A percentile compares a stretch with the other conserved stretches of the same genome.
These are phyloP conservation scores for Lytechinus variegatus DNA, from an alignment of 35 echinoderm and acorn worm genomes.

Conservation along the genomic window DNA sequence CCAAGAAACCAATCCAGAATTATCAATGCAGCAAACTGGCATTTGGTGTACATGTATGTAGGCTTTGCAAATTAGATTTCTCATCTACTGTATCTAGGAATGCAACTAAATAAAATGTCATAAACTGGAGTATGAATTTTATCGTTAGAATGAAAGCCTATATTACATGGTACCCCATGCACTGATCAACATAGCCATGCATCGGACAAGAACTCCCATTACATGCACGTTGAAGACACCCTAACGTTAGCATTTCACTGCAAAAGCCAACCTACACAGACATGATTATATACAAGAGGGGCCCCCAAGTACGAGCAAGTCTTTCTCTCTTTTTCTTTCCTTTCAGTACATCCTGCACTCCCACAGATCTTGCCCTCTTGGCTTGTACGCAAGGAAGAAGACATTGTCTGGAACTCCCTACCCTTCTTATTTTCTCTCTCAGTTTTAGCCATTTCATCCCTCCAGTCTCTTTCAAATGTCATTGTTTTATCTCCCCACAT, in stretches of 20 bases:
- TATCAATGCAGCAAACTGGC: not conserved
- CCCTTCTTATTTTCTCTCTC: not conserved
- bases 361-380: not conserved
- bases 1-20: not conserved
- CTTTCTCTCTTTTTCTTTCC: not conserved
- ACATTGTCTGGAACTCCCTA: not conserved
- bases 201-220: not conserved
- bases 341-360: not conserved
- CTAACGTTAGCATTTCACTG: not conserved
- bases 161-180: not conserved
- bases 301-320: not conserved
- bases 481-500: not conserved
- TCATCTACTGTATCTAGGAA: too few species aligned
- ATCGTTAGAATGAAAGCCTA: not conserved
- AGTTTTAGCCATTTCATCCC: not conserved
- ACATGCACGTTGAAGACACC: not conserved
- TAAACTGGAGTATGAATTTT: not conserved
- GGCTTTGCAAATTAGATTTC: not conserved
- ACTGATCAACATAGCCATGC: not conserved
- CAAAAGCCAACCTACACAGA: not conserved
- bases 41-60: not conserved
- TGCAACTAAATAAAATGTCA: not conserved
- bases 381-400: not conserved
- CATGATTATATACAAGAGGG: slow-evolving; percentile 2
- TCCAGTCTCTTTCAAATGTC: not conserved